Evolutionary conservation across 2,888 invertebrate genomes (phyloP), one percentile per base, ranked within the genome.

Genomic region (Plutella xylostella): DNA sequence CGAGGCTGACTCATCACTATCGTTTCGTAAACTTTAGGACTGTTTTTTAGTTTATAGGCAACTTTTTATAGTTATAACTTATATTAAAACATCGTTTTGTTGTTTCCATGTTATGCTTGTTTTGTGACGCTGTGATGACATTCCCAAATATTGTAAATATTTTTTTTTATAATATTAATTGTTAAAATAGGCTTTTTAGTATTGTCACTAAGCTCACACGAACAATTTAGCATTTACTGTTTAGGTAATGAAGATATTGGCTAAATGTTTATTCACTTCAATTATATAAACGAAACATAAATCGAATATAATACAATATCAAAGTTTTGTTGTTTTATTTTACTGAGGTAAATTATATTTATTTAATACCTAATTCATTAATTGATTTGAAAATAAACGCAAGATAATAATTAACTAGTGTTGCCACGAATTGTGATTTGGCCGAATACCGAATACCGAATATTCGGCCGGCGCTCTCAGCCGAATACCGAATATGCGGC

Each of bases 101-200:
- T 80, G 57, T 74, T 69, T 59, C 61, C 64, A 69, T 73, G 75
- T 80, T 82, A 75, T 70, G 77, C 78, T 82, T 82, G 75, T 82
- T 82, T 80, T 72, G 80, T 82, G 79, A 78, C 72, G 82, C 83
- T 83, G 83, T 83, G 83, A 83, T 83, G 78, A 79, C 67, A 70
- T 75, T 72, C 68, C 83, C 83, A 83, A 83, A 83, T 79, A 82
- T 70, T 82, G 80, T 83, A 82, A 71, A 80, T 45, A 49, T 39
- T 45, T 33, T 34, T 43, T 20, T 34, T 38, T 48, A 48, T 42
- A 15, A 47, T 25, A 74, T 72, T 71, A 77, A 72, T 72, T 73
- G 78, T 79, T 33, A 28, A n/a, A 60, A 60, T 78, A 79, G 75
- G 76, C 67, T 72, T 68, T 69, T 66, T 65, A 68, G 63, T 65